Evolutionary conservation across 2,113 vertebrate genomes (phyloP).

Genomic region (Dolichotis patagonum): DNA sequence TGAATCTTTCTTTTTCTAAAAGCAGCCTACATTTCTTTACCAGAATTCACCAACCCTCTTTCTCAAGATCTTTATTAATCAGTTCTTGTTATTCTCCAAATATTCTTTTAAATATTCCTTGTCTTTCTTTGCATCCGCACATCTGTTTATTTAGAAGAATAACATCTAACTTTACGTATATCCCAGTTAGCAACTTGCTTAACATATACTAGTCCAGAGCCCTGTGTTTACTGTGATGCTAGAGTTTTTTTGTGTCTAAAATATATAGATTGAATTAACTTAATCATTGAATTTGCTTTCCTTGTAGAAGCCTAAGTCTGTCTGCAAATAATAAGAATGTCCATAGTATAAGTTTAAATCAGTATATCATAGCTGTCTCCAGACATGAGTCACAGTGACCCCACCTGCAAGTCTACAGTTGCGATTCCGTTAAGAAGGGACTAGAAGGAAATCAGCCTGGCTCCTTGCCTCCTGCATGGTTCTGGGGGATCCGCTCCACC

Average conservation of each 20-base stretch:
- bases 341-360: neutral
- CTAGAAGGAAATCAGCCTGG: neutral
- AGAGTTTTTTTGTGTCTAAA: neutral
- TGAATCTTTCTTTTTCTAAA: conserved; percentile 2
- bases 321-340: neutral
- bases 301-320: conserved; percentile 17
- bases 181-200: neutral
- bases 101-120: neutral
- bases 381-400: neutral
- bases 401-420: neutral
- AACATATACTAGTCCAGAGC: neutral
- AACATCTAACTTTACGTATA: neutral
- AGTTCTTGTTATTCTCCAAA: neutral
- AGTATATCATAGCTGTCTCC: neutral
- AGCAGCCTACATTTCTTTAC: neutral
- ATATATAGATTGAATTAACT: neutral
- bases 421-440: neutral
- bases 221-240: neutral
- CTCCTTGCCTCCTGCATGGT: neutral
- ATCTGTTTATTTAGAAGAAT: neutral
- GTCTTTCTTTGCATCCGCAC: neutral
- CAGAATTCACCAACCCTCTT: neutral
- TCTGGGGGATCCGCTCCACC: neutral
- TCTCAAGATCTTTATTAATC: neutral
- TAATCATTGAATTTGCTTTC: conserved; percentile 27